Evolutionary conservation across 2,888 invertebrate genomes (phyloP).

Genomic region (Thecophora atra): DNA sequence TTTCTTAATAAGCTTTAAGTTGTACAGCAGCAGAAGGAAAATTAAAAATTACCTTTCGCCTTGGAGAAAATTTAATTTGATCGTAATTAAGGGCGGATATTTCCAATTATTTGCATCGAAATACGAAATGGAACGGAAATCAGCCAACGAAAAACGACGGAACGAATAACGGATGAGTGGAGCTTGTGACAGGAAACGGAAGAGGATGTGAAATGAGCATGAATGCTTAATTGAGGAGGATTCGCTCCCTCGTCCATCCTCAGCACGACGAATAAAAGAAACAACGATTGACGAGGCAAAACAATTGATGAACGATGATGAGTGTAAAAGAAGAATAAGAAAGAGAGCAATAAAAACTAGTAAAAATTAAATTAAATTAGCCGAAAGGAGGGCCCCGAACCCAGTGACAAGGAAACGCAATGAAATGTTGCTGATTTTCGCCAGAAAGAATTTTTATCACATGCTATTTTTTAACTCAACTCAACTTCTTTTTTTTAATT

Average conservation of each 20-base stretch:
- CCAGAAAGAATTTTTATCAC: neutral
- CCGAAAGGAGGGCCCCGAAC: neutral
- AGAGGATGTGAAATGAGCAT: constrained; percentile 18
- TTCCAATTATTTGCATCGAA: constrained; percentile 56
- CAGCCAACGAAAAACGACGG: constrained; percentile 9
- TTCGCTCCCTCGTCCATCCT: neutral
- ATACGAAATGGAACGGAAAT: constrained; percentile 40
- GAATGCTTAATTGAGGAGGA: constrained; percentile 18
- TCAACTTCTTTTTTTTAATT: no score
- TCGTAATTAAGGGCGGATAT: constrained; percentile 62
- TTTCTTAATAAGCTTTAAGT: neutral
- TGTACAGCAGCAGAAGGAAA: neutral
- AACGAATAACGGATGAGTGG: neutral
- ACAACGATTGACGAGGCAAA: neutral
- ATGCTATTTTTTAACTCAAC: no score
- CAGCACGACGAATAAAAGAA: neutral
- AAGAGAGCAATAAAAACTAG: neutral
- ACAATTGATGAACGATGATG: neutral
- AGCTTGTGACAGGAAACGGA: constrained; percentile 7
- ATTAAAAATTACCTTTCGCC: neutral
- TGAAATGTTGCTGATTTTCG: neutral
- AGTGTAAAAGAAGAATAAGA: neutral
- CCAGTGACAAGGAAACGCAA: no score
- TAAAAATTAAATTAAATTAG: neutral
- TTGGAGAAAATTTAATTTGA: constrained; percentile 50